A percentile compares a stretch with the other conserved stretches of the same genome.
These are phyloP conservation scores for Linyphia triangularis DNA, from an alignment of 2,888 invertebrate genomes.

Conservation along the genomic window DNA sequence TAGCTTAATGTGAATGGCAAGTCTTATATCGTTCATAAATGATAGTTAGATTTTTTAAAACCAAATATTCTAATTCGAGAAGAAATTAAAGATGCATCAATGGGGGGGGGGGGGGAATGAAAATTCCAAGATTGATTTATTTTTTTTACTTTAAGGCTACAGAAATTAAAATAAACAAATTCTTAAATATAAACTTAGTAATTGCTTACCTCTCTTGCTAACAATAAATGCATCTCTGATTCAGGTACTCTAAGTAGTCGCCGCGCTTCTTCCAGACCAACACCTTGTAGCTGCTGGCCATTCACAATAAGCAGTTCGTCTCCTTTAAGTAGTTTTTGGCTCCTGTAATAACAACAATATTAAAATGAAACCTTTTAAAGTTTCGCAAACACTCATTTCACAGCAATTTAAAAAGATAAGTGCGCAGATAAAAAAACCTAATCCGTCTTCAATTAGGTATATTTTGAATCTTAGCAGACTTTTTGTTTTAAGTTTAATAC, in stretches of 20 bases:
- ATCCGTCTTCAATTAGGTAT: too few relatives aligned
- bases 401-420: too few relatives aligned
- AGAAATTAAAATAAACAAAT: neutral
- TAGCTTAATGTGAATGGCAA: too few relatives aligned
- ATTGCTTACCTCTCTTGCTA: constrained; percentile 72
- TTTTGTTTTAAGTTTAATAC: too few relatives aligned
- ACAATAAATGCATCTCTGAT: constrained; percentile 75
- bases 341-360: constrained; percentile 51
- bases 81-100: neutral
- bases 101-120: neutral
- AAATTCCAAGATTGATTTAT: neutral
- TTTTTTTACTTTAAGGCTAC: too few relatives aligned
- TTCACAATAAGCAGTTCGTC: constrained; percentile 95
- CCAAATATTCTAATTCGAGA: neutral
- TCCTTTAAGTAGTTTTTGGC: constrained; percentile 82
- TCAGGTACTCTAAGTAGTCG: constrained; percentile 75
- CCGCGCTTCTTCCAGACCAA: constrained; percentile 79
- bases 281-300: constrained; percentile 88
- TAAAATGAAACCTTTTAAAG: too few relatives aligned
- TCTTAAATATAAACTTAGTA: neutral
- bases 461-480: too few relatives aligned
- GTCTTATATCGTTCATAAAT: too few relatives aligned
- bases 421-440: too few relatives aligned
- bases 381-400: too few relatives aligned
- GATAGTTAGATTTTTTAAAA: too few relatives aligned